Evolutionary conservation across 2,888 invertebrate genomes (phyloP).

Genomic region (Eupeodes luniger): DNA sequence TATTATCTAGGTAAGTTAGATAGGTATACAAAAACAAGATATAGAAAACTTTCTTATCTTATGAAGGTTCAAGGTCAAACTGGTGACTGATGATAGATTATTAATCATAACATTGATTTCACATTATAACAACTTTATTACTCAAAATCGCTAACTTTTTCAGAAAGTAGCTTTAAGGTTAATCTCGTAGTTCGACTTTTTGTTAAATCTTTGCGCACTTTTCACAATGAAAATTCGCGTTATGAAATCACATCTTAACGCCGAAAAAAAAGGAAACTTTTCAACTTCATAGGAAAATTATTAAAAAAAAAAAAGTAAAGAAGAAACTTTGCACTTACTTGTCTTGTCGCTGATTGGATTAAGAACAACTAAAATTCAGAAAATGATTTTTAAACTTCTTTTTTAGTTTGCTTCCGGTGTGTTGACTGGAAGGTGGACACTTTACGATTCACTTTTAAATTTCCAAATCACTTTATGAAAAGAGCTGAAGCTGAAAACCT

Average conservation of each 20-base stretch:
- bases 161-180: not conserved
- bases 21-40: not conserved
- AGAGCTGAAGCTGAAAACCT: conserved; percentile 30
- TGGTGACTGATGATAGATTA: not conserved
- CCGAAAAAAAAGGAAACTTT: not conserved
- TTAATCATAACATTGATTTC: conserved; percentile 1
- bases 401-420: conserved; percentile 67
- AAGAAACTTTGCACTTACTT: conserved; percentile 60
- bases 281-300: conserved; percentile 1
- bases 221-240: conserved; percentile 45
- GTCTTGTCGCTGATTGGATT: conserved; percentile 10
- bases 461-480: conserved; percentile 67
- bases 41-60: not conserved
- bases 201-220: not conserved
- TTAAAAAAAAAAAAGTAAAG: conserved; percentile 3
- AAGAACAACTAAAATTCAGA: conserved; percentile 52
- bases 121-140: not conserved
- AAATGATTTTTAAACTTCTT: conserved; percentile 15
- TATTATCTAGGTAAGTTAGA: too few relatives aligned
- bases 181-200: not conserved
- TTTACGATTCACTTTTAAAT: conserved; percentile 78
- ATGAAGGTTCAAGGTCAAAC: conserved; percentile 21
- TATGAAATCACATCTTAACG: conserved; percentile 56
- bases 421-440: conserved; percentile 82
- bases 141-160: not conserved